These are phyloP conservation scores for Nyctibius grandis DNA, from an alignment of 2,797 vertebrate genomes.

Conservation along the genomic window DNA sequence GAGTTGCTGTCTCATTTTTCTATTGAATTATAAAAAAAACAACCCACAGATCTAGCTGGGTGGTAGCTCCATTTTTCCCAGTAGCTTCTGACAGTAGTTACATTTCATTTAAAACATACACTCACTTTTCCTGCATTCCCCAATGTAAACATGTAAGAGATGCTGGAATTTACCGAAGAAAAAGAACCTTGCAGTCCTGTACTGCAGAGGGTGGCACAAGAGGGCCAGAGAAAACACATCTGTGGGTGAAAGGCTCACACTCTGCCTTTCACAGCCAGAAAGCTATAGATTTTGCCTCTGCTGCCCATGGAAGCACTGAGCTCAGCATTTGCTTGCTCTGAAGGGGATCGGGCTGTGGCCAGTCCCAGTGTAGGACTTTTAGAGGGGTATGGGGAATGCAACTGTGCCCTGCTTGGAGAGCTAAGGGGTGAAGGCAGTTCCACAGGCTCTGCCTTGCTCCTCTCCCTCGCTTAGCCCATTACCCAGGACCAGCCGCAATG, in stretches of 20 bases:
- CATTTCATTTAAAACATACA: constrained; percentile 60
- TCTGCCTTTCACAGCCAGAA: constrained; percentile 2
- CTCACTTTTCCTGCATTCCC: constrained; percentile 35
- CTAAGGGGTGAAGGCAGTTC: neutral
- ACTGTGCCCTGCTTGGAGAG: neutral
- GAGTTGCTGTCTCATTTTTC: constrained; percentile 52
- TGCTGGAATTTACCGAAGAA: constrained; percentile 37
- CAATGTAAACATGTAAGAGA: constrained; percentile 26
- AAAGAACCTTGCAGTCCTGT: constrained; percentile 8
- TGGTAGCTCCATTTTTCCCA: constrained; percentile 43
- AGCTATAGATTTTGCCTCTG: neutral
- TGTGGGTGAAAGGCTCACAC: neutral
- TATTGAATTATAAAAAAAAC: constrained; percentile 28
- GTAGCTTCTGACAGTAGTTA: constrained; percentile 51
- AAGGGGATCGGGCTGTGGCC: neutral
- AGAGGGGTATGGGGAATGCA: neutral
- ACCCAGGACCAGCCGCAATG: neutral
- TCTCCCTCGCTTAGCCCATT: neutral
- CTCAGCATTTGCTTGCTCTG: neutral
- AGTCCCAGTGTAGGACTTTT: rapidly evolving
- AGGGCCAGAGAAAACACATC: constrained; percentile 42
- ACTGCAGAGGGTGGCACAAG: neutral
- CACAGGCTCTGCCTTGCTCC: neutral
- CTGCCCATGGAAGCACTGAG: neutral
- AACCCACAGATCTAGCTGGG: constrained; percentile 30